These are phyloP conservation scores for Drosophila simulans DNA, from an alignment of 1,140 invertebrate species.

Conservation along the genomic window DNA sequence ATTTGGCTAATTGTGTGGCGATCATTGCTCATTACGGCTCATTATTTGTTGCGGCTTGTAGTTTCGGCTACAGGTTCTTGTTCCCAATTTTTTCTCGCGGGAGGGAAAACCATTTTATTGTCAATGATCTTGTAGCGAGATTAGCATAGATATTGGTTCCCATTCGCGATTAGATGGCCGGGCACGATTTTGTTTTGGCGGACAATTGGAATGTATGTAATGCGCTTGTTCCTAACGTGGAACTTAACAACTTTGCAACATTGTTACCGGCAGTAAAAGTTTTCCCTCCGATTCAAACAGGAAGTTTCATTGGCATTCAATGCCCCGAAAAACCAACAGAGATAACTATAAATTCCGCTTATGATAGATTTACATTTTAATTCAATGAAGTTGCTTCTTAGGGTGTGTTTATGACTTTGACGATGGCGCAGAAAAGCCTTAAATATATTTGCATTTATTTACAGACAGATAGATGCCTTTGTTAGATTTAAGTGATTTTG, in stretches of 20 bases:
- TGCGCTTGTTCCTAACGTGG: conserved; percentile 45
- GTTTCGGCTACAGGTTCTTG: conserved; percentile 71
- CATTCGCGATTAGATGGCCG: conserved; percentile 76
- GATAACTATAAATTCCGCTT: conserved; percentile 33
- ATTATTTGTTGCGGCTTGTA: conserved; percentile 65
- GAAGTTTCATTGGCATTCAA: conserved; percentile 11
- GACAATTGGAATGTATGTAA: conserved; percentile 63
- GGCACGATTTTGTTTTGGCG: conserved; percentile 63
- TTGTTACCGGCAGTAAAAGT: conserved; percentile 49
- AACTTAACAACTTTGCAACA: conserved; percentile 52
- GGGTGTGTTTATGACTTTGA: conserved; percentile 25
- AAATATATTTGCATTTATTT: conserved; percentile 37
- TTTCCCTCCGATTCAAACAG: conserved; percentile 20
- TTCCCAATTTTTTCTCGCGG: conserved; percentile 58
- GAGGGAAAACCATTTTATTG: conserved; percentile 69
- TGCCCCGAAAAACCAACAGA: conserved; percentile 3
- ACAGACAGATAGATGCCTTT: conserved; percentile 13
- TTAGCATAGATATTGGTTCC: conserved; percentile 82
- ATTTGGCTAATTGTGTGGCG: conserved; percentile 79
- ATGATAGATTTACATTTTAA: conserved; percentile 36
- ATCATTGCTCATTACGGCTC: conserved; percentile 81
- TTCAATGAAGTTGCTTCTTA: conserved; percentile 15
- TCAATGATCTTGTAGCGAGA: conserved; percentile 79
- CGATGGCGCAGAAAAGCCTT: not conserved
- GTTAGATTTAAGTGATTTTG: conserved; percentile 14